Base-by-base conservation (phyloP, 2,113 vertebrate species). In the Mugil cephalus region DNA sequence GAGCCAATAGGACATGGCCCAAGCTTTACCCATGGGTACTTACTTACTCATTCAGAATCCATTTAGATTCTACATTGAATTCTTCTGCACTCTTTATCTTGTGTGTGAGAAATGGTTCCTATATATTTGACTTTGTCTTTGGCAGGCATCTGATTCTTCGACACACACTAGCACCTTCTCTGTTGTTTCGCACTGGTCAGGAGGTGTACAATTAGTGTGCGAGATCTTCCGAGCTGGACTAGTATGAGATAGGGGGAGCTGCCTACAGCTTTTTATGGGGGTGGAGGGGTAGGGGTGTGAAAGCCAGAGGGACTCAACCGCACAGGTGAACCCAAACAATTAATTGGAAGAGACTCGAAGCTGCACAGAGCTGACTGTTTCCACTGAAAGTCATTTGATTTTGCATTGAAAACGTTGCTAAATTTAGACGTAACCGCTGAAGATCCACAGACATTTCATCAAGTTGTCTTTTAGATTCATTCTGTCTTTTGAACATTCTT, bases 281-380 rank as follows among this genome's bases (percentile, higher is more conserved):
- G n/a, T n/a, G n/a, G n/a, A n/a, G n/a, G n/a, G n/a, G n/a, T n/a
- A 30, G 24, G 24, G 55, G 53, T 50, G 51, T 38, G 60, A 51
- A 74, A 74, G 67, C 77, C 43, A 45, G 43, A 47, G 60, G 36
- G 68, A 79, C 34, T 55, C 53, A 59, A 75, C 62, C 73, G 69
- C 80, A 77, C 60, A 30, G 43, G 48, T 47, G 72, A 78, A 80
- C 72, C 69, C 62, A 73, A 75, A 78, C 79, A 84, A 84, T 72
- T 55, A 82, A 69, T 17, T 60, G 65, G 38, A 65, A 48, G 69
- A 47, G 21, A 40, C 76, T 74, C 52, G 60, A 74, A 53, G 63
- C 69, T 50, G 66, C 66, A 43, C 63, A 47, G 17, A 2, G 18
- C 38, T 48, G 9, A 69, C 10, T 67, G 17, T 11, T 55, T 59